phyloP scores from a whole-genome alignment of 2,797 vertebrate species.

The Diplodus puntazzo region DNA sequence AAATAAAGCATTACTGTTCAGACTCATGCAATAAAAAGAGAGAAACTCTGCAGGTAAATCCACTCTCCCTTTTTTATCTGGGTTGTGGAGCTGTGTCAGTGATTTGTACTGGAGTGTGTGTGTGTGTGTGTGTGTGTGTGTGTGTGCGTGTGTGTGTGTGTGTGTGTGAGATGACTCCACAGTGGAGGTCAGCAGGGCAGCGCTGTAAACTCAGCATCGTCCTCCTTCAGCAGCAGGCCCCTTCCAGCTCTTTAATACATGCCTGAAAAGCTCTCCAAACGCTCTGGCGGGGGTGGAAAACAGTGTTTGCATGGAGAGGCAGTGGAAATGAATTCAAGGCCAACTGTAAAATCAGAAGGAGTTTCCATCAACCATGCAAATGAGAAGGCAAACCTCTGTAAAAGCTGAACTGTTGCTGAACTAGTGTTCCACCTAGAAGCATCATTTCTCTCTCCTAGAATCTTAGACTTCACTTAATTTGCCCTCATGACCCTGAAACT shows the following conservation, averaged over 20 bases:
- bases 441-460: conserved; percentile 14
- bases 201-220: background rate
- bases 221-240: conserved; percentile 1
- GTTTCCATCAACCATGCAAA: conserved; percentile 62
- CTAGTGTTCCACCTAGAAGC: conserved; percentile 30
- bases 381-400: conserved; percentile 44
- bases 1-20: background rate
- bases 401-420: conserved; percentile 47
- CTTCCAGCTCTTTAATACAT: conserved; percentile 11
- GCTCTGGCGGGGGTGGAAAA: conserved; percentile 16
- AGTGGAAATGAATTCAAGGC: conserved; percentile 39
- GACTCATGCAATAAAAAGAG: background rate
- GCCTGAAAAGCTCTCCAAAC: conserved; percentile 35
- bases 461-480: conserved; percentile 37
- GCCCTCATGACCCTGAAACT: conserved; percentile 27
- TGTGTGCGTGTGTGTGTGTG: background rate
- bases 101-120: background rate
- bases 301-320: conserved; percentile 40
- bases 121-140: background rate
- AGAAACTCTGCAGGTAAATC: background rate
- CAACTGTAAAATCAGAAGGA: conserved; percentile 46
- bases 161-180: background rate
- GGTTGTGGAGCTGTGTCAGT: background rate
- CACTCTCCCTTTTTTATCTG: background rate
- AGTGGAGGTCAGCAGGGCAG: conserved; percentile 13